Conservation (phyloP, 2,888 invertebrate genomes). For the Drosophila dives region DNA sequence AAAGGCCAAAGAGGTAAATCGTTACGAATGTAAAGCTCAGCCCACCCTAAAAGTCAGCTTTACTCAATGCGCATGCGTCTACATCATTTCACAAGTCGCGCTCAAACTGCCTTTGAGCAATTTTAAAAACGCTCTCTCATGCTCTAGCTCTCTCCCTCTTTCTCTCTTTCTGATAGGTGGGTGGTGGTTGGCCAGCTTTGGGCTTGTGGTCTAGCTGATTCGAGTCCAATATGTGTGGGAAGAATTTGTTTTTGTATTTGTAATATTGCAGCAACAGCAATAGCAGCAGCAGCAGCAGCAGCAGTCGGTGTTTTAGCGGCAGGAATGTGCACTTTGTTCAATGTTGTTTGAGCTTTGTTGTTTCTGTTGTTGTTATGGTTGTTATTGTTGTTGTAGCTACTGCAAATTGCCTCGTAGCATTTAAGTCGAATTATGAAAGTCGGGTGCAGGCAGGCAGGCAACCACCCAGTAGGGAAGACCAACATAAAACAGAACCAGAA, state of each 20-base stretch:
- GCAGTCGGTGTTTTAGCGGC: constrained; percentile 52
- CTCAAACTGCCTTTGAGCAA: constrained; percentile 29
- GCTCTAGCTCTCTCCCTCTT: constrained; percentile 4
- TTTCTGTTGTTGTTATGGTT: constrained; percentile 25
- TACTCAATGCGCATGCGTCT: constrained; percentile 55
- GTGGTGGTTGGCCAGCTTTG: constrained; percentile 43
- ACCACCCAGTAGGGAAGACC: not conserved
- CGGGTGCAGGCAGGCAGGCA: constrained; percentile 34
- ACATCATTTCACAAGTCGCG: constrained; percentile 30
- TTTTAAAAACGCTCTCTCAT: not conserved
- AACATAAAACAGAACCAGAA: constrained; percentile 42
- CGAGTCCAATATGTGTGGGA: constrained; percentile 33
- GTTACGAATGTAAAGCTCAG: constrained; percentile 35
- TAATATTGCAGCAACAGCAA: constrained; percentile 58
- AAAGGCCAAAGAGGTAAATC: constrained; percentile 59
- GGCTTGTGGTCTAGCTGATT: constrained; percentile 37
- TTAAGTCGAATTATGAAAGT: constrained; percentile 79
- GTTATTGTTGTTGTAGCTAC: constrained; percentile 49
- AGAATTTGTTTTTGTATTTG: constrained; percentile 43
- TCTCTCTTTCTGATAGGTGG: constrained; percentile 24
- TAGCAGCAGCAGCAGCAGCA: constrained; percentile 45
- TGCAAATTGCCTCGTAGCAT: constrained; percentile 79
- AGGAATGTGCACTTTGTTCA: constrained; percentile 75
- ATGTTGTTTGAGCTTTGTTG: constrained; percentile 56
- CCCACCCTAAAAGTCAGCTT: constrained; percentile 37